These are phyloP conservation scores for Cremastinae sp. DNA, from an alignment of 2,888 invertebrate species.

Conservation along the genomic window DNA sequence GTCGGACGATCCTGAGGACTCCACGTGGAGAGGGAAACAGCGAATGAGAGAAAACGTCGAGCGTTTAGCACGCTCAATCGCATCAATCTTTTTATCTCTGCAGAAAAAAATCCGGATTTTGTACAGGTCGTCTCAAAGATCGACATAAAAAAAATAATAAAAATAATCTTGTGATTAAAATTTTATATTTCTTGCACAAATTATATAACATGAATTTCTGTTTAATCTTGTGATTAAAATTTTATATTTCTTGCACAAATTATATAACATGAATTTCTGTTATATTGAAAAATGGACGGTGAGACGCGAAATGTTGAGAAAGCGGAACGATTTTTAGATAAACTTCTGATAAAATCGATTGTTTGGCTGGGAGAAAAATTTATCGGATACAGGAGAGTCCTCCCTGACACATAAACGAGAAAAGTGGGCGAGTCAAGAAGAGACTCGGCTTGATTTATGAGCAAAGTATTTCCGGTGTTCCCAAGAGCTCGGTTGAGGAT, in stretches of 20 bases:
- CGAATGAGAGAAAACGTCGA: slow-evolving; percentile 15
- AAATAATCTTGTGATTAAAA: too few relatives aligned
- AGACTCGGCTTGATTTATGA: slow-evolving; percentile 56
- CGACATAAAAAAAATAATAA: background rate
- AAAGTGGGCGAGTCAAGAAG: slow-evolving; percentile 50
- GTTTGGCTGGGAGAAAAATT: slow-evolving; percentile 13
- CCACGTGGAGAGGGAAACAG: slow-evolving; percentile 11
- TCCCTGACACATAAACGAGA: slow-evolving; percentile 41
- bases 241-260: too few relatives aligned
- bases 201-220: slow-evolving; percentile 18
- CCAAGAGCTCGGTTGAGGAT: slow-evolving; percentile 16
- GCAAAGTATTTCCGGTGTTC: slow-evolving; percentile 48
- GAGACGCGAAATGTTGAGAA: too few relatives aligned
- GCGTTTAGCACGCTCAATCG: slow-evolving; percentile 49
- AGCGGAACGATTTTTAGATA: too few relatives aligned
- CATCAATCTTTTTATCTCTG: slow-evolving; percentile 8
- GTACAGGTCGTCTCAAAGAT: background rate
- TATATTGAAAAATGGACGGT: too few relatives aligned
- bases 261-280: slow-evolving; percentile 23
- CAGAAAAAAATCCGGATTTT: background rate
- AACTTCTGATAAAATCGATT: background rate
- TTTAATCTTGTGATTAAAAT: slow-evolving; percentile 24
- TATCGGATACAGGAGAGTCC: slow-evolving; percentile 26
- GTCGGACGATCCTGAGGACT: slow-evolving; percentile 40
- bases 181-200: too few relatives aligned